Evolutionary conservation across 2,797 vertebrate genomes (phyloP).

Genomic region (Poecilia picta): DNA sequence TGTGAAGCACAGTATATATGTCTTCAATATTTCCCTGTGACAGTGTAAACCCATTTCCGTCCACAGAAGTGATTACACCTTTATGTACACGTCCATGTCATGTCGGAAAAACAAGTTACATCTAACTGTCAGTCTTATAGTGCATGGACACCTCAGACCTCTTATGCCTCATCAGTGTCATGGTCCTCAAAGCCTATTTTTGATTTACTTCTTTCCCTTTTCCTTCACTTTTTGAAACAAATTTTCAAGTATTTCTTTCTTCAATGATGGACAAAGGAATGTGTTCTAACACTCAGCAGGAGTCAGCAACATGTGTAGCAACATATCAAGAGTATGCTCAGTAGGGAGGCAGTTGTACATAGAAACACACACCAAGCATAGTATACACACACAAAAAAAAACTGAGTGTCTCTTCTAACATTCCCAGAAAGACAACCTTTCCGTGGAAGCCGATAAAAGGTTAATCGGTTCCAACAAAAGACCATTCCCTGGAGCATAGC

Average conservation of each 20-base stretch:
- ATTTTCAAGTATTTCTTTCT: conserved; percentile 22
- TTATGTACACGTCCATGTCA: neutral
- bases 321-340: conserved; percentile 41
- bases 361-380: conserved; percentile 19
- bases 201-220: neutral
- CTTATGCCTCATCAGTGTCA: neutral
- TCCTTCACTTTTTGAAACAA: conserved; percentile 14
- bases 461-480: conserved; percentile 57
- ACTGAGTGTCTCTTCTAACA: conserved; percentile 28
- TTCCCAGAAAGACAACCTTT: conserved; percentile 51
- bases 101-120: neutral
- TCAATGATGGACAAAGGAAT: conserved; percentile 31
- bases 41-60: neutral
- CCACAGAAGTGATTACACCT: neutral
- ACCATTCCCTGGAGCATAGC: conserved; percentile 42
- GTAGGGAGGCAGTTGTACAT: conserved; percentile 17
- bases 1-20: neutral
- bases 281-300: conserved; percentile 39
- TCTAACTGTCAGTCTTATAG: neutral
- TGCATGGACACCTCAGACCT: too few relatives aligned
- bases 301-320: conserved; percentile 30
- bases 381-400: conserved; percentile 16
- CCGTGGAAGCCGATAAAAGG: conserved; percentile 54
- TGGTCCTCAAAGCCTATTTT: conserved; percentile 19
- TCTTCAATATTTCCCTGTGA: neutral